Evolutionary conservation across 2,113 vertebrate genomes (phyloP), one percentile per base, ranked within the genome.

Genomic region (Mobula birostris): DNA sequence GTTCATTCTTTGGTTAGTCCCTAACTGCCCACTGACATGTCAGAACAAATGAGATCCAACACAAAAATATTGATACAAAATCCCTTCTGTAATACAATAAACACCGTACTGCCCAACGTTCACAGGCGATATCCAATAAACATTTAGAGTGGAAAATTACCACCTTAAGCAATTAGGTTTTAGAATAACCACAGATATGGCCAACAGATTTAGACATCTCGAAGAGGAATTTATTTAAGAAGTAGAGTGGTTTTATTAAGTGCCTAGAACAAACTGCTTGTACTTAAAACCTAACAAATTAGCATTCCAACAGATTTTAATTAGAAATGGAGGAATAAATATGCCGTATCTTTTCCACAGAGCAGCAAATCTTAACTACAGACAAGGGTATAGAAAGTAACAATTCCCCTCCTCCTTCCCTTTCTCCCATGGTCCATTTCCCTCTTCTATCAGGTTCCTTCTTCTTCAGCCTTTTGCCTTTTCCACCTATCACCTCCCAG

Each of bases 271-370:
- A 17, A 90, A 90, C 29, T 63, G 61, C 61, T 63, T 32, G 61
- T 61, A 66, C 15, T n/a, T 19, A 68, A 68, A 66, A 29, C 29
- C 61, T 66, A 17, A 90, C 8, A 15, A 63, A 68, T 90, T n/a
- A 68, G 48, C 80, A 11, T 17, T 32, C 61, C n/a, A 90, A n/a
- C n/a, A 32, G 61, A 19, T 68, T 79, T 90, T 68, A 90, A 90
- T 66, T 88, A 66, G 58, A 88, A 66, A 88, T 63, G 58, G 58
- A 88, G 29, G 15, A 90, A 90, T 66, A 90, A 36, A 90, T 90
- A 66, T 66, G 61, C 7, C n/a, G 61, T 32, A 66, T 19, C 21
- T 90, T 32, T 58, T 66, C 29, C n/a, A 17, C 19, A 17, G 6
- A 29, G 29, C n/a, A 29, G 32, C 29, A 90, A 17, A 66, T 90